phyloP scores from a whole-genome alignment of 2,888 invertebrate species.

The Cataglyphis cursor region DNA sequence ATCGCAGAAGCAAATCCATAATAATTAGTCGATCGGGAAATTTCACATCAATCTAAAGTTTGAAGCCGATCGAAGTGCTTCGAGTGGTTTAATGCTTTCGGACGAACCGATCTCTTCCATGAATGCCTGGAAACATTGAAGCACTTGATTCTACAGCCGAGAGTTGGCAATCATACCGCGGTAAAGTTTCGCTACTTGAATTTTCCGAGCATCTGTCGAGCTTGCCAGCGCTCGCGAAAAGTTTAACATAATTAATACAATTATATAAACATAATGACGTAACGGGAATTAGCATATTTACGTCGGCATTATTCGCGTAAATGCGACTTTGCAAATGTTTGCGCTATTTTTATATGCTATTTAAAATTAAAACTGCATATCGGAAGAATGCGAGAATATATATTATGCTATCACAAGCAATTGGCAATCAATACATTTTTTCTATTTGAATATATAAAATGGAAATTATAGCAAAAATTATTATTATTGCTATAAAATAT shows the following conservation, averaged over 20 bases:
- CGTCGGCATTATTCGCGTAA: neutral
- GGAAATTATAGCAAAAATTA: neutral
- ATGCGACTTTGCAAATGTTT: slow-evolving; percentile 2
- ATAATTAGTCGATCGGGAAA: slow-evolving; percentile 44
- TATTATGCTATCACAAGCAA: slow-evolving; percentile 4
- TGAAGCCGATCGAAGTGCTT: slow-evolving; percentile 42
- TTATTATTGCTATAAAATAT: slow-evolving; percentile 13
- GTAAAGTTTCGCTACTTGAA: slow-evolving; percentile 44
- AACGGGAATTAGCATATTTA: slow-evolving; percentile 33
- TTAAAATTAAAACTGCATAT: slow-evolving; percentile 25
- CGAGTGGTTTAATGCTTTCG: slow-evolving; percentile 42
- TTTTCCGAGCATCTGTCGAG: slow-evolving; percentile 19
- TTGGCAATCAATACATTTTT: slow-evolving; percentile 1
- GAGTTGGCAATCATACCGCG: slow-evolving; percentile 34
- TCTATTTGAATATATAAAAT: neutral
- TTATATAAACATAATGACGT: slow-evolving; percentile 23
- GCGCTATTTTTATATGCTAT: neutral
- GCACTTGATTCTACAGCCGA: slow-evolving; percentile 29
- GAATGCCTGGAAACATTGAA: slow-evolving; percentile 47
- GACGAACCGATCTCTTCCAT: slow-evolving; percentile 41
- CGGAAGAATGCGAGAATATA: neutral
- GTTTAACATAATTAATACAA: slow-evolving; percentile 38
- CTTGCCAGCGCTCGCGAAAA: slow-evolving; percentile 13
- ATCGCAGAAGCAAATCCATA: slow-evolving; percentile 28
- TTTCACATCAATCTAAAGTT: slow-evolving; percentile 52